Percentiles rank a stretch among this genome's conserved stretches.
Evolutionary conservation across 2,113 vertebrate genomes (phyloP).

Genomic region (Pseudopodoces humilis): DNA sequence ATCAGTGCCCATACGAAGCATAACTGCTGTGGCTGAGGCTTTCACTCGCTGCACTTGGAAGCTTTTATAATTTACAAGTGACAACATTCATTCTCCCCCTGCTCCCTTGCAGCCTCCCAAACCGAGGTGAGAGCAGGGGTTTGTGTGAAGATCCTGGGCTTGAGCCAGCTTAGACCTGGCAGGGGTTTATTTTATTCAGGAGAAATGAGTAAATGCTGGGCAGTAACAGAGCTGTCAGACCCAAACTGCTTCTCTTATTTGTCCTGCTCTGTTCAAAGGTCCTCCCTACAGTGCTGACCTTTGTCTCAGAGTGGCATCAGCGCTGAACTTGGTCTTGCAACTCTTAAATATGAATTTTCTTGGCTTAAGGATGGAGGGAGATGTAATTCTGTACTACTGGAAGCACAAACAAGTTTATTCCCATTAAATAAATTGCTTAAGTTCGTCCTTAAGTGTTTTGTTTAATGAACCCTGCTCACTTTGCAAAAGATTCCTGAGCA

Average conservation of each 20-base stretch:
- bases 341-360: background rate
- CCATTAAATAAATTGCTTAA: conserved; percentile 2
- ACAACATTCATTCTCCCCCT: background rate
- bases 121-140: background rate
- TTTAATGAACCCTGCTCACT: conserved; percentile 35
- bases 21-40: background rate
- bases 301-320: background rate
- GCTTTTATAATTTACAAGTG: background rate
- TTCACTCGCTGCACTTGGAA: background rate
- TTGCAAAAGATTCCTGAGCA: background rate
- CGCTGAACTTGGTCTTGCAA: background rate
- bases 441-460: background rate
- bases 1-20: background rate
- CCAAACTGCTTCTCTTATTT: background rate
- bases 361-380: background rate
- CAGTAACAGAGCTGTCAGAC: background rate
- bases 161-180: background rate
- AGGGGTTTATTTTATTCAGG: background rate
- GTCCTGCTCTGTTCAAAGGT: background rate
- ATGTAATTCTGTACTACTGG: background rate
- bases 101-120: background rate
- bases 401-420: background rate
- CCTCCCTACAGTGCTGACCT: background rate
- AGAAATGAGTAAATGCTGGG: background rate
- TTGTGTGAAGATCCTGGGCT: background rate